Evolutionary conservation across 2,888 invertebrate species (phyloP), one percentile per base, ranked within the genome.

Genomic region (Agrochola macilenta): DNA sequence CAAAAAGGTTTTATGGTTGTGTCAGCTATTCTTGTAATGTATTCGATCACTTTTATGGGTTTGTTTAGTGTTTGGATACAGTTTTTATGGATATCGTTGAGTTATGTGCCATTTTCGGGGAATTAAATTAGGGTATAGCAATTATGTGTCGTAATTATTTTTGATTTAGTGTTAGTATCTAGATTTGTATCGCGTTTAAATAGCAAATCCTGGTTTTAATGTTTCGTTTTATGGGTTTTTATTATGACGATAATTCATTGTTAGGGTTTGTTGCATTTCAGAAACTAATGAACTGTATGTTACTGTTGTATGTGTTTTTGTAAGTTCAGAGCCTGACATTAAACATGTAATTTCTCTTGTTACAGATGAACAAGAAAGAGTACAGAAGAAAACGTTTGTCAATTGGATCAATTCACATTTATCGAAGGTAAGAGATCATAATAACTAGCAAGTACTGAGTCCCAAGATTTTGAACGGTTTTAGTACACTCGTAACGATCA

Each of bases 381-480:
- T 99, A 89, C 99, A 99, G 96, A 99, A 99, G 97, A 99, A 99
- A 96, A 99, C 99, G 87, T 99, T 99, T 95, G 99, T 99, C 91
- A 99, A 99, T 97, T 99, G 99, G 99, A 99, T 99, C 96, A 99
- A 99, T 97, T 99, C 99, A 93, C 99, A 99, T 97, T 97, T 99
- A 92, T 98, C 98, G 92, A 99, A 99, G 98, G 99, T 99, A 96
- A 98, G 82, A 11, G 4, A 43, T 63, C n/a, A 52, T 58, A 35
- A 20, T 57, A 49, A 46, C 49, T 61, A 70, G 49, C 12, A 60
- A 64, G 61, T 46, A 80, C 35, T 26, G 20, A 54, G 35, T 46
- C 8, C 26, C 2, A 20, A 54, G 26, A 17, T 78, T 77, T 68
- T 14, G 7, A 63, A 70, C 63, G 26, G 14, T 8, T 65, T 52